Conservation (phyloP, 1,140 invertebrate genomes). For the Cepaea nemoralis region DNA sequence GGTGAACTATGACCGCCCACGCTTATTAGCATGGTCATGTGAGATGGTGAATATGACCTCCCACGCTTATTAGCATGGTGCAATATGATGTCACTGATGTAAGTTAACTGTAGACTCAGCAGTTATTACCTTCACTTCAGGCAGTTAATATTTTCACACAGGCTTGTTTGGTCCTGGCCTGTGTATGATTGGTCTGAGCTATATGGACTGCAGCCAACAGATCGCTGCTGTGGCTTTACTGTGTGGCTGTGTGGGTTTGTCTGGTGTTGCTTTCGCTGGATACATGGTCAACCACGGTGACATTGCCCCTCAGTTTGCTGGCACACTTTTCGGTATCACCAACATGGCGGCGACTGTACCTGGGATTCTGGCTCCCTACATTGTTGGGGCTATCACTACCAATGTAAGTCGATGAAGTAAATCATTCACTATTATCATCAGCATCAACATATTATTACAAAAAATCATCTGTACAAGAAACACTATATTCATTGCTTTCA, state of each 20-base stretch:
- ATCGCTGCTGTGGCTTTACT: slow-evolving; percentile 56
- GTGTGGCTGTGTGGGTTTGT: slow-evolving; percentile 56
- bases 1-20: too few relatives aligned
- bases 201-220: slow-evolving; percentile 56
- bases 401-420: slow-evolving; percentile 56
- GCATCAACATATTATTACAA: too few relatives aligned
- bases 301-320: slow-evolving; percentile 84
- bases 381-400: slow-evolving; percentile 82
- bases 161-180: slow-evolving; percentile 55
- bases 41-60: too few relatives aligned
- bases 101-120: too few relatives aligned
- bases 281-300: slow-evolving; percentile 88
- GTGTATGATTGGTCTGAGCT: slow-evolving; percentile 54
- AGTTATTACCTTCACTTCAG: too few relatives aligned
- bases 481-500: too few relatives aligned
- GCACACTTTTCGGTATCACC: slow-evolving; percentile 86
- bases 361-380: slow-evolving; percentile 86
- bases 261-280: slow-evolving; percentile 74
- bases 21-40: too few relatives aligned
- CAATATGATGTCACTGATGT: too few relatives aligned
- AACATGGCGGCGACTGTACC: slow-evolving; percentile 89
- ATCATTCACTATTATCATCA: too few relatives aligned
- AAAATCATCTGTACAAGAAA: too few relatives aligned
- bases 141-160: slow-evolving; percentile 32
- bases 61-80: too few relatives aligned